These are phyloP conservation scores for Hydrotaea diabolus DNA, from an alignment of 2,888 invertebrate species.

Conservation along the genomic window DNA sequence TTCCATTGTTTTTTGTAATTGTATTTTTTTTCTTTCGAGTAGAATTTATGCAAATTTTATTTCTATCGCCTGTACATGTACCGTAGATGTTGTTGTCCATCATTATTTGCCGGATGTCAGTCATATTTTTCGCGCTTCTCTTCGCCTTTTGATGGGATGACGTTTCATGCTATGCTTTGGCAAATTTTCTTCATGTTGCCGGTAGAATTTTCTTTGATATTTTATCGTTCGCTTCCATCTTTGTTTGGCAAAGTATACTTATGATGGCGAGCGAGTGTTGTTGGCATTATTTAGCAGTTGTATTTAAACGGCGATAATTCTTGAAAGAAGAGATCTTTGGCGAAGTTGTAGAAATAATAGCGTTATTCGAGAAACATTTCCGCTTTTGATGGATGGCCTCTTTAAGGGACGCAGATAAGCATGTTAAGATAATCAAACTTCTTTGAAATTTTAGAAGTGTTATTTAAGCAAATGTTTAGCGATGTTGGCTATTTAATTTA, in stretches of 20 bases:
- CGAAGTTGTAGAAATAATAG: background rate
- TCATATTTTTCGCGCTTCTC: slow-evolving; percentile 40
- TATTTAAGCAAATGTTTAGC: too few relatives aligned
- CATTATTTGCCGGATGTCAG: slow-evolving; percentile 67
- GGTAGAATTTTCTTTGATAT: slow-evolving; percentile 61
- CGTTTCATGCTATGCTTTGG: background rate
- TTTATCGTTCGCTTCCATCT: slow-evolving; percentile 51
- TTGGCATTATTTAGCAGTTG: background rate
- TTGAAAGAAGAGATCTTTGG: too few relatives aligned
- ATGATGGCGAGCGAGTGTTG: background rate
- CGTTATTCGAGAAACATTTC: background rate
- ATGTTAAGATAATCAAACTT: too few relatives aligned
- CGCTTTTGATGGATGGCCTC: background rate
- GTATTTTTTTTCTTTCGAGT: background rate
- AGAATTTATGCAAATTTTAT: background rate
- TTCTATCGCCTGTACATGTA: background rate
- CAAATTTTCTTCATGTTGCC: slow-evolving; percentile 37
- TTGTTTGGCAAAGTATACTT: slow-evolving; percentile 1
- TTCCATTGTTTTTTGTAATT: background rate
- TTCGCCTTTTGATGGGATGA: background rate
- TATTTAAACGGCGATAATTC: background rate
- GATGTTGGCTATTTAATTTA: too few relatives aligned
- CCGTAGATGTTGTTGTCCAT: slow-evolving; percentile 52
- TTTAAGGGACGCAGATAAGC: too few relatives aligned
- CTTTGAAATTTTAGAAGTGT: too few relatives aligned